These are phyloP conservation scores for Pseudotriccus pelzelni DNA, from an alignment of 2,797 vertebrate genomes.

Conservation along the genomic window DNA sequence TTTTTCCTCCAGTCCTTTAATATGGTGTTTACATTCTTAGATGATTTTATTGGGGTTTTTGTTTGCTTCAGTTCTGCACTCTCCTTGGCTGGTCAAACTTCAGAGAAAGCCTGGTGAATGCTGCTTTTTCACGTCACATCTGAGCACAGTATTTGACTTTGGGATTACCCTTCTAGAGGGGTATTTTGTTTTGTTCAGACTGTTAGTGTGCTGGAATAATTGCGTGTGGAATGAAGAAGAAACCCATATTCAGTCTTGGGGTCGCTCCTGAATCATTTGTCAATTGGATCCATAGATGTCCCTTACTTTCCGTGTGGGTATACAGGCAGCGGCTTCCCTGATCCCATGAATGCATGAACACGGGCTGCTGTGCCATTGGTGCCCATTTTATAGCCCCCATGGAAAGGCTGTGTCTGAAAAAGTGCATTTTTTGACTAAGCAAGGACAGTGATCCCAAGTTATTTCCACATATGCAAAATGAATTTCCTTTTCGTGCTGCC, in stretches of 20 bases:
- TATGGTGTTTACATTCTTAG: not conserved
- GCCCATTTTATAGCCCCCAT: not conserved
- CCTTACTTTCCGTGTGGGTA: not conserved
- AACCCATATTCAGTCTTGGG: not conserved
- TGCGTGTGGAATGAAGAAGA: not conserved
- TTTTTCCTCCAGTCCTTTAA: not conserved
- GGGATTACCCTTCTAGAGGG: not conserved
- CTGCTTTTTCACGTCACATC: not conserved
- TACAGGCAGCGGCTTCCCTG: not conserved
- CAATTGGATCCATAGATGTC: not conserved
- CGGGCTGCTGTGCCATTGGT: not conserved
- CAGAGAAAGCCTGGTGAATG: not conserved
- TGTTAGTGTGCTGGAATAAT: not conserved
- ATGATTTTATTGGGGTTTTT: not conserved
- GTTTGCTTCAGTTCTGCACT: not conserved
- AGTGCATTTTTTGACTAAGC: not conserved
- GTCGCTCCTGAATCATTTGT: not conserved
- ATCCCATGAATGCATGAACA: rapidly evolving
- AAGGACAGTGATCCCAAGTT: not conserved
- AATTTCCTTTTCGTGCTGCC: not conserved
- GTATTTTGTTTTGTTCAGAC: not conserved
- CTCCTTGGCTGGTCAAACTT: not conserved
- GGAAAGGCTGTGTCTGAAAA: not conserved
- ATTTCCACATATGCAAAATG: not conserved
- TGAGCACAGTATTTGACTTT: not conserved